These are phyloP conservation scores for Moxostoma hubbsi DNA, from an alignment of 2,797 vertebrate genomes.

Conservation along the genomic window DNA sequence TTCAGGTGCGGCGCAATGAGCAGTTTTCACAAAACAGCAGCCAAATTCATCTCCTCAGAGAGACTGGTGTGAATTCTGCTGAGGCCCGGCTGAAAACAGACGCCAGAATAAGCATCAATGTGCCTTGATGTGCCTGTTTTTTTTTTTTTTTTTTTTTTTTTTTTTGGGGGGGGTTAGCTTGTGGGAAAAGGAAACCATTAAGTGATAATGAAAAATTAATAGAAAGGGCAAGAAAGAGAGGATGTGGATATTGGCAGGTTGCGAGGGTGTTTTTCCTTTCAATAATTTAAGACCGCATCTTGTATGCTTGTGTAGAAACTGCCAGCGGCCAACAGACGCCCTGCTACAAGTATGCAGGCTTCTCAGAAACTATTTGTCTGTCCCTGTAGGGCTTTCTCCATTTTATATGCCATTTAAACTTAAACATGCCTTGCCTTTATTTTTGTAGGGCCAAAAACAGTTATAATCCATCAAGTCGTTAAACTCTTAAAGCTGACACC, in stretches of 20 bases:
- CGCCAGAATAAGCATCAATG: slow-evolving; percentile 43
- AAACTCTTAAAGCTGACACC: slow-evolving; percentile 4
- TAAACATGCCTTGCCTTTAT: slow-evolving; percentile 35
- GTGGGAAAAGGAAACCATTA: slow-evolving; percentile 70
- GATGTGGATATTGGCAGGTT: slow-evolving; percentile 65
- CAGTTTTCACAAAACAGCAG: not conserved
- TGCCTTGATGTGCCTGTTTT: slow-evolving; percentile 51
- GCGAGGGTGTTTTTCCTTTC: slow-evolving; percentile 51
- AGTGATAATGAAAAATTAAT: slow-evolving; percentile 67
- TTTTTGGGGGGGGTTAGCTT: slow-evolving; percentile 43
- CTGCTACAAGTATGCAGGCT: not conserved
- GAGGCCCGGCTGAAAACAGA: not conserved
- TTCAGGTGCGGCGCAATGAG: slow-evolving; percentile 20
- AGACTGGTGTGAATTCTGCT: slow-evolving; percentile 28
- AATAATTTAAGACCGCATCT: slow-evolving; percentile 43
- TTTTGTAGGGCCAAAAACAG: slow-evolving; percentile 12
- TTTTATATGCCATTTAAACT: slow-evolving; percentile 12
- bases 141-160: slow-evolving; percentile 17
- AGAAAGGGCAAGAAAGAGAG: slow-evolving; percentile 65
- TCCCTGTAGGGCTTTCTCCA: not conserved
- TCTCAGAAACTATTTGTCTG: slow-evolving; percentile 27
- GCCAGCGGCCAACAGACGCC: slow-evolving; percentile 38
- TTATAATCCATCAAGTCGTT: not conserved
- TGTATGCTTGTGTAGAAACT: slow-evolving; percentile 60
- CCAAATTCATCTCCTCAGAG: slow-evolving; percentile 8